Base-by-base conservation (phyloP, 2,888 invertebrate genomes). In the Aphelenchoides bicaudatus region DNA sequence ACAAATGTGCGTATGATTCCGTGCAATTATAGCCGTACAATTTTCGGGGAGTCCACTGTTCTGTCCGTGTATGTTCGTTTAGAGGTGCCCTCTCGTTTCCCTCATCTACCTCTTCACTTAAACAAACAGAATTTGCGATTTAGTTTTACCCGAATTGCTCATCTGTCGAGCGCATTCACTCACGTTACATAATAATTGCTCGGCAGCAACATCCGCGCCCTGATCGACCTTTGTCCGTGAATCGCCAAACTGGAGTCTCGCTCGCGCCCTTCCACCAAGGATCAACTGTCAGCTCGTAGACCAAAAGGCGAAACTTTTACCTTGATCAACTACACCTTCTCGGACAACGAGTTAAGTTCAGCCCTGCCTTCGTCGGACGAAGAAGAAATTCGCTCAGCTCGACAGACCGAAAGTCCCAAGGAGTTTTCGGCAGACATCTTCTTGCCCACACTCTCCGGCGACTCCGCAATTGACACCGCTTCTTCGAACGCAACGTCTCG, bases 391-490 rank as follows among this genome's bases (percentile, higher is more conserved):
- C 8, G 29, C 6, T 4, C 16, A 25, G 43, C 23, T n/a, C n/a
- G n/a, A n/a, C 21, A 10, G 8, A 25, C 10, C 21, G 23, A 25
- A 10, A 10, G 16, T 19, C 43, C 10, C 21, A 19, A 8, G 16
- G 8, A 43, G 28, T 2, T 53, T 23, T 47, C 49, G 19, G 23
- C 19, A 38, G 53, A 51, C 23, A 51, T 5, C 28, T 5, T 51
- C 51, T 19, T 19, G 19, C 47, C 47, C 25, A 39, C 27, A 48
- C 34, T 48, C 3, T 10, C 51, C 51, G 48, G 16, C 6, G 23
- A 23, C 28, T 47, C 43, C 23, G 8, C 51, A 6, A 5, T 49
- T 5, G 21, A 48, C 49, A 43, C 43, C 5, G n/a, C 48, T 13
- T 51, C 51, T 19, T 51, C 43, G 13, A 10, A 5, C 31, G 16